Base-by-base conservation (phyloP, 2,113 vertebrate species). In the Misgurnus anguillicaudatus region DNA sequence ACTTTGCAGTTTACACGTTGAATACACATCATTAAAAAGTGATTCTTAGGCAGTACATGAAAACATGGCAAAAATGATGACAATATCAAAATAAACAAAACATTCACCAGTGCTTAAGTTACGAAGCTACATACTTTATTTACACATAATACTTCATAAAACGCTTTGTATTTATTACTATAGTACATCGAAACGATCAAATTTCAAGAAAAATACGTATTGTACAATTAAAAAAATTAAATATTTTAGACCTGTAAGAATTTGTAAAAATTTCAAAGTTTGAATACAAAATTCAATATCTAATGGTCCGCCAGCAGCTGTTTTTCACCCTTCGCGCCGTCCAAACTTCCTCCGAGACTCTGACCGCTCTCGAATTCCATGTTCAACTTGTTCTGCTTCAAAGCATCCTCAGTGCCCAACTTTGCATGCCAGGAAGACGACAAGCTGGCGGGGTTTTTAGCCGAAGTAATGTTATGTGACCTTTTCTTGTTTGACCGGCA, bases 361-460 rank as follows among this genome's bases (percentile, higher is more conserved):
- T 83, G 84, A 24, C 79, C 85, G n/a, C 65, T 82, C 77, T 92
- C 89, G 1, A 82, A 57, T 58, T 91, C 87, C 53, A 87, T 24
- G 86, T 94, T 93, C 64, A 89, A 11, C 65, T 81, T 86, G 84
- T 93, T 93, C 73, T 93, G 91, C 66, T 38, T 83, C n/a, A 86
- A 80, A 0, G 82, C 3, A 0, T 89, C 88, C 0, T 87, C 85
- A 0, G 1, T 0, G 0, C 6, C 66, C 36, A 38, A 6, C 14
- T 64, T 51, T 0, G 72, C 70, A 83, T 85, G 89, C 21, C 55
- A 51, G 5, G 85, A 61, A 0, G 9, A 13, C 0, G 75, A 14
- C 24, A 91, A 83, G 8, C 53, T 53, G 51, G 81, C 85, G 0
- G 89, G 87, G 75, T 88, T 77, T 16, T 84, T 71, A 0, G 87